Percentiles rank a stretch among this genome's conserved stretches.
These are phyloP conservation scores for Tympanoctomys barrerae DNA, from an alignment of 2,797 vertebrate species.

Conservation along the genomic window DNA sequence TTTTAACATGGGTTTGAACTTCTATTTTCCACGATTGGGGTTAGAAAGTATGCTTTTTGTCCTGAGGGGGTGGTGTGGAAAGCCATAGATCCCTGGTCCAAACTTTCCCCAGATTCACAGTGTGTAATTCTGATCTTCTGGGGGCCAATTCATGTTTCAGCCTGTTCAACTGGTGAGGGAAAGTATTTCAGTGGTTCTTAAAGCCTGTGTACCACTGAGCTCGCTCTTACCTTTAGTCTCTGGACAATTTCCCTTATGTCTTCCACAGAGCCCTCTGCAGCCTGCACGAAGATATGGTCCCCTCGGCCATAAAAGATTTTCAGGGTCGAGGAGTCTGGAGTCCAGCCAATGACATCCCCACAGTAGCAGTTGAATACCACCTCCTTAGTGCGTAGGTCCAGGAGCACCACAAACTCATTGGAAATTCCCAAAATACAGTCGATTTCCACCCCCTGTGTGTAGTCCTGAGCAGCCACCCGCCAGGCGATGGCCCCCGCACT, in stretches of 20 bases:
- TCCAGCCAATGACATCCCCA: conserved; percentile 96
- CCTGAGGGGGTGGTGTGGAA: not conserved
- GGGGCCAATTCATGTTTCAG: not conserved
- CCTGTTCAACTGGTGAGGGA: not conserved
- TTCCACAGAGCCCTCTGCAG: conserved; percentile 89
- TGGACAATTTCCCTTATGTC: conserved; percentile 95
- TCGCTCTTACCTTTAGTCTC: conserved; percentile 93
- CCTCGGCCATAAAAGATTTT: conserved; percentile 96
- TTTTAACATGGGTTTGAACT: not conserved
- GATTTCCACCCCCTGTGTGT: conserved; percentile 89
- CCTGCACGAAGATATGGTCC: conserved; percentile 92
- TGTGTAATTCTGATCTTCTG: not conserved
- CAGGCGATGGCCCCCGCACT: conserved; percentile 92
- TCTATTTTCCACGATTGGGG: not conserved
- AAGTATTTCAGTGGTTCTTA: not conserved
- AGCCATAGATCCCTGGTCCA: not conserved
- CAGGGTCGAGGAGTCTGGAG: conserved; percentile 90
- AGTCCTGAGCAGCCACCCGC: conserved; percentile 93
- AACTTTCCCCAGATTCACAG: not conserved
- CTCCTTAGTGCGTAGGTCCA: conserved; percentile 93
- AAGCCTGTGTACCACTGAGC: not conserved
- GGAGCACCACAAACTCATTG: conserved; percentile 92
- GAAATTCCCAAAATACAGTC: conserved; percentile 93
- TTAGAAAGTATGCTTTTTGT: not conserved
- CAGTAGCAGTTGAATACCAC: conserved; percentile 98